A percentile compares a stretch with the other conserved stretches of the same genome.
These are phyloP conservation scores for Odocoileus hemionus DNA, from an alignment of 2,113 vertebrate genomes.

Conservation along the genomic window DNA sequence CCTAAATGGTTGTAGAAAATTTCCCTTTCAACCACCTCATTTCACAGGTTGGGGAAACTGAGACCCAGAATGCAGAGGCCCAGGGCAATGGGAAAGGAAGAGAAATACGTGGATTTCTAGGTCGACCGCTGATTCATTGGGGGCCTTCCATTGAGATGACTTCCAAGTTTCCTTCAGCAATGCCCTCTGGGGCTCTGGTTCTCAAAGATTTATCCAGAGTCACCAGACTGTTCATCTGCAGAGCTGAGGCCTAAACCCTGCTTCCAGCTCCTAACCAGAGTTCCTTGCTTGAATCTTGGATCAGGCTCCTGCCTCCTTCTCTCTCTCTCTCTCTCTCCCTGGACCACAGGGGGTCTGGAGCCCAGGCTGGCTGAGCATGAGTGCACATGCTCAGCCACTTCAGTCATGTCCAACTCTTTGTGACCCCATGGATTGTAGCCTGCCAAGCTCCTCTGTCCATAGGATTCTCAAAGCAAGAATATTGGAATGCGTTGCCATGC, in stretches of 20 bases:
- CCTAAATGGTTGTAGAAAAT: not conserved
- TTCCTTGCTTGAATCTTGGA: not conserved
- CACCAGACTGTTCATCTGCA: not conserved
- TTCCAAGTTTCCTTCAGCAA: not conserved
- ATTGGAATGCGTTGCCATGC: not conserved
- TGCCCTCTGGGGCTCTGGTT: not conserved
- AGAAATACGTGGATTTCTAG: not conserved
- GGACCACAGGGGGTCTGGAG: not conserved
- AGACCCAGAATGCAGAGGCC: not conserved
- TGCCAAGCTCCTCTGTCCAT: not conserved
- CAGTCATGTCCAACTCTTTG: not conserved
- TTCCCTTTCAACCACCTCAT: not conserved
- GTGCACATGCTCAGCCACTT: not conserved
- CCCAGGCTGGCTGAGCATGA: not conserved
- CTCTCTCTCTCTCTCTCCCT: not conserved
- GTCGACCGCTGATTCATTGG: accelerated
- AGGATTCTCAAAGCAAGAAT: not conserved
- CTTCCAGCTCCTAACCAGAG: not conserved
- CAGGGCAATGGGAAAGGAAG: not conserved
- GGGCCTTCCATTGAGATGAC: not conserved
- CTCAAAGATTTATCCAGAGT: not conserved
- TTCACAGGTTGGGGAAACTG: not conserved
- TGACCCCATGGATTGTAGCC: not conserved
- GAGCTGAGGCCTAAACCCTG: not conserved
- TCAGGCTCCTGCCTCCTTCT: not conserved